phyloP scores from a whole-genome alignment of 1,140 invertebrate species.

The Wiebesia pumilae region DNA sequence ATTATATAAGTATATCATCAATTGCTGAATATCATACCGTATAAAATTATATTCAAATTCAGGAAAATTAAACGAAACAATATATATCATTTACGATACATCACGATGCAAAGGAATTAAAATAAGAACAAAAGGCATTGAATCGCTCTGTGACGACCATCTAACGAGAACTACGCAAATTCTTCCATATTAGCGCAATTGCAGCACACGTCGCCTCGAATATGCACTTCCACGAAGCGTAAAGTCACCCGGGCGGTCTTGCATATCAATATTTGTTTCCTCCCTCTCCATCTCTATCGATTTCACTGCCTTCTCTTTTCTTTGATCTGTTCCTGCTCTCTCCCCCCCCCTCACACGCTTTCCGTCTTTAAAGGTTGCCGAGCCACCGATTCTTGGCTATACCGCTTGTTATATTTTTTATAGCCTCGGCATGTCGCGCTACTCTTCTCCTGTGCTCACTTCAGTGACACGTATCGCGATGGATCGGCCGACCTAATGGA shows the following conservation, averaged over 20 bases:
- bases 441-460: background rate
- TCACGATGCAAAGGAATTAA: background rate
- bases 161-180: background rate
- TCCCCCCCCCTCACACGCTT: background rate
- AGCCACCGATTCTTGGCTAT: background rate
- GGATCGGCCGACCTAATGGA: background rate
- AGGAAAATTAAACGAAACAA: background rate
- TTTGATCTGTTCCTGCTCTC: background rate
- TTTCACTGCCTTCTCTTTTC: background rate
- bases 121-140: background rate
- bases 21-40: background rate
- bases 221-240: slow-evolving; percentile 41
- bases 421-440: background rate
- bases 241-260: slow-evolving; percentile 47
- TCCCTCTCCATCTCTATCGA: background rate
- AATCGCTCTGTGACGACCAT: background rate
- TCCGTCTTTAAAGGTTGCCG: background rate
- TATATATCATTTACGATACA: background rate
- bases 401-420: background rate
- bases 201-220: slow-evolving; percentile 31
- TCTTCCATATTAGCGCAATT: slow-evolving; percentile 27
- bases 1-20: background rate
- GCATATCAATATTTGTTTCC: slow-evolving; percentile 9
- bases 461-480: background rate
- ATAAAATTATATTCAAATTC: background rate